These are phyloP conservation scores for Hoplodrina blanda DNA, from an alignment of 2,888 invertebrate species.

Conservation along the genomic window DNA sequence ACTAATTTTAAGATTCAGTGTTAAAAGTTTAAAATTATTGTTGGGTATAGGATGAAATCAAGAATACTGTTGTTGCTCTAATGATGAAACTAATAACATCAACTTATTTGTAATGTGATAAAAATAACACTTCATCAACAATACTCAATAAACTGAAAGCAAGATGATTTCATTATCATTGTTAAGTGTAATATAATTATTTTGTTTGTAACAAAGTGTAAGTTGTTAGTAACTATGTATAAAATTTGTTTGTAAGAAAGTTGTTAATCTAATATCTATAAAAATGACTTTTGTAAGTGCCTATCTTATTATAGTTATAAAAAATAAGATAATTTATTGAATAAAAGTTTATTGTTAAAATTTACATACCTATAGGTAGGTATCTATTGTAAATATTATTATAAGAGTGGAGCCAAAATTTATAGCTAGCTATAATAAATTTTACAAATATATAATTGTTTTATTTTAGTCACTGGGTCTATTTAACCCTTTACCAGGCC, in stretches of 20 bases:
- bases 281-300: constrained; percentile 57
- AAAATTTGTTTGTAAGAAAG: constrained; percentile 35
- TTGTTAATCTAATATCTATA: constrained; percentile 54
- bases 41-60: constrained; percentile 24
- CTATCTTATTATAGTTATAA: constrained; percentile 55
- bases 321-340: constrained; percentile 64
- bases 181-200: constrained; percentile 30
- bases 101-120: constrained; percentile 42
- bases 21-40: constrained; percentile 19
- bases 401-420: constrained; percentile 72
- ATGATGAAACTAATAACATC: constrained; percentile 4
- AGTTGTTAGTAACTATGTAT: constrained; percentile 45
- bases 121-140: constrained; percentile 43
- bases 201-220: constrained; percentile 38
- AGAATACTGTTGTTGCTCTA: constrained; percentile 37
- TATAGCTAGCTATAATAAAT: constrained; percentile 55
- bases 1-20: constrained; percentile 31
- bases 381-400: constrained; percentile 68
- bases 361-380: constrained; percentile 32
- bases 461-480: constrained; percentile 2
- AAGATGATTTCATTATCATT: constrained; percentile 28
- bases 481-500: too few relatives aligned
- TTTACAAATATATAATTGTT: constrained; percentile 34
- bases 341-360: constrained; percentile 53
- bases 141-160: constrained; percentile 54